These are phyloP conservation scores for Ooceraea biroi DNA, from an alignment of 1,140 invertebrate genomes.

Conservation along the genomic window DNA sequence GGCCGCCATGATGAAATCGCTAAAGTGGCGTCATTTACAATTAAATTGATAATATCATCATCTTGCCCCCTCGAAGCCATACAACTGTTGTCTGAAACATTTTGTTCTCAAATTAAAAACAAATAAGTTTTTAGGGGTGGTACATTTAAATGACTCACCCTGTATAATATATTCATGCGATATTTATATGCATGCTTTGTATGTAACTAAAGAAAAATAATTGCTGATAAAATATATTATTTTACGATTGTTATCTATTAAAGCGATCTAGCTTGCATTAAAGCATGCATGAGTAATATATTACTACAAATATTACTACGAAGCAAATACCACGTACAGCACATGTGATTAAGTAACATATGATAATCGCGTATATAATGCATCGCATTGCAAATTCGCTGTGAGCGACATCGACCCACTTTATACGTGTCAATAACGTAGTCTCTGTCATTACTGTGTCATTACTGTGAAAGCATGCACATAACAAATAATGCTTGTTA, in stretches of 20 bases:
- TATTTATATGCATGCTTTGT: too few relatives aligned
- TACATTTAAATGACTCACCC: too few relatives aligned
- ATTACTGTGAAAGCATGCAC: neutral
- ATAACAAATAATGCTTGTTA: slow-evolving; percentile 12
- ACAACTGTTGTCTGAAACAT: too few relatives aligned
- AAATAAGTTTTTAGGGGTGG: too few relatives aligned
- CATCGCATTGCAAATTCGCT: slow-evolving; percentile 7
- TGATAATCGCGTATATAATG: slow-evolving; percentile 19
- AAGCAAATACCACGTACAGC: neutral
- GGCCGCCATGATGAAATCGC: too few relatives aligned
- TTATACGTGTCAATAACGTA: slow-evolving; percentile 16
- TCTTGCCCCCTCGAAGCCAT: too few relatives aligned
- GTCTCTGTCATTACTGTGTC: neutral
- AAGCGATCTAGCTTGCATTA: neutral
- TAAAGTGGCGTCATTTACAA: too few relatives aligned
- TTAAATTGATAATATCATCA: too few relatives aligned
- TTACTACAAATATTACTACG: neutral
- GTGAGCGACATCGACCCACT: slow-evolving; percentile 1
- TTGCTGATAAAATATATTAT: neutral
- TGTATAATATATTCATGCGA: too few relatives aligned
- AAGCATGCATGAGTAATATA: neutral
- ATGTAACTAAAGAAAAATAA: too few relatives aligned
- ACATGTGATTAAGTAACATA: slow-evolving; percentile 8
- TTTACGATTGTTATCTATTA: neutral
- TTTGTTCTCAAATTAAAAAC: too few relatives aligned